Evolutionary conservation across 2,113 vertebrate species (phyloP).

Genomic region (Gobio gobio): DNA sequence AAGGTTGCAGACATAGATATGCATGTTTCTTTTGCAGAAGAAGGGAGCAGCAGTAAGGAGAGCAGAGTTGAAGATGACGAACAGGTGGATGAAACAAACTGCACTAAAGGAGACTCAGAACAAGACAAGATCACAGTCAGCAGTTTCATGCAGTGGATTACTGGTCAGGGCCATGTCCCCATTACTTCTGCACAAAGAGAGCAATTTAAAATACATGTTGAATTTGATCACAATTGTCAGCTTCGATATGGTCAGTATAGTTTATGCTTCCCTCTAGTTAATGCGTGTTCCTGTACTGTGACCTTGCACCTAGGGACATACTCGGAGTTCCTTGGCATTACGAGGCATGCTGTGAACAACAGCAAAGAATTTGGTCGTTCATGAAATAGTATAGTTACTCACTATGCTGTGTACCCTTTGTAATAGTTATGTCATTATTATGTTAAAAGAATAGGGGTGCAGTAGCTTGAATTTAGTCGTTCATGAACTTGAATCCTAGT

Average conservation of each 20-base stretch:
- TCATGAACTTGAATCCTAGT: too few species aligned
- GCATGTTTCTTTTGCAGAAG: not conserved
- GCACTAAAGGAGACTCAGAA: not conserved
- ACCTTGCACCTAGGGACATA: not conserved
- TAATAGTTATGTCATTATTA: too few species aligned
- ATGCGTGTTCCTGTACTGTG: not conserved
- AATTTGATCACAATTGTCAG: not conserved
- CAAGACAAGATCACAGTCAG: not conserved
- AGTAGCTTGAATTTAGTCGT: not conserved
- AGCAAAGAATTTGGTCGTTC: not conserved
- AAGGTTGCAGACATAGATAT: not conserved
- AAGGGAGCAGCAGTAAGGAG: not conserved
- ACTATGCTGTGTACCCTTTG: not conserved
- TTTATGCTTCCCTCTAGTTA: not conserved
- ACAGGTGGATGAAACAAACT: not conserved
- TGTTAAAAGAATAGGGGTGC: not conserved
- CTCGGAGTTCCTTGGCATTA: not conserved
- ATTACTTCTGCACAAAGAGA: conserved; percentile 3
- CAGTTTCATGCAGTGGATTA: conserved; percentile 1
- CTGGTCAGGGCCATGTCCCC: conserved; percentile 5
- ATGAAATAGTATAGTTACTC: not conserved
- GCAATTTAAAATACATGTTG: not conserved
- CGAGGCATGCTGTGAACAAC: not conserved
- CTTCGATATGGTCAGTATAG: not conserved
- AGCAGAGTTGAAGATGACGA: not conserved